These are phyloP conservation scores for Metellina segmentata DNA, from an alignment of 2,888 invertebrate genomes.

Conservation along the genomic window DNA sequence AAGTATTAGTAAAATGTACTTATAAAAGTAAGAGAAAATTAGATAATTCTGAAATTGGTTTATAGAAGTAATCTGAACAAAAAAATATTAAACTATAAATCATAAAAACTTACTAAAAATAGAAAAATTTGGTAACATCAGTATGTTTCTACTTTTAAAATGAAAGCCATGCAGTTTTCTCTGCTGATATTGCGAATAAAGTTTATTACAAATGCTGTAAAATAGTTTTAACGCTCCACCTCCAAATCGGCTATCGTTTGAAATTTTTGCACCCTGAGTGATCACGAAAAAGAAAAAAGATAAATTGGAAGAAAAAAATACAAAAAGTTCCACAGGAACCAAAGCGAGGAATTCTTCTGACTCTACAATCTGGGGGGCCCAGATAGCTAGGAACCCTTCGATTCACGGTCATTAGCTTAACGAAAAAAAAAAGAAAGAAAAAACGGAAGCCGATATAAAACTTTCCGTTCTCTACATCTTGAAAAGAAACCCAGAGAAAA, in stretches of 20 bases:
- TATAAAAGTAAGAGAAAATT: too few relatives aligned
- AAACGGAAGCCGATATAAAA: conserved; percentile 65
- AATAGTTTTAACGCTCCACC: background rate
- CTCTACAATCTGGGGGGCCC: conserved; percentile 40
- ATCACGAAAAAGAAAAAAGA: conserved; percentile 26
- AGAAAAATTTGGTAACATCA: too few relatives aligned
- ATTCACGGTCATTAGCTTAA: conserved; percentile 71
- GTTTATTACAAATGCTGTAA: conserved; percentile 6
- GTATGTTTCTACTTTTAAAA: too few relatives aligned
- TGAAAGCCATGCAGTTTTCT: too few relatives aligned
- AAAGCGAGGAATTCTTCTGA: conserved; percentile 29
- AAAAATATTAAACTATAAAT: too few relatives aligned
- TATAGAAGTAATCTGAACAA: too few relatives aligned
- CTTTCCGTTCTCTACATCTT: conserved; percentile 38
- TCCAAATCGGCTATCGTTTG: conserved; percentile 24
- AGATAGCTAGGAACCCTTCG: conserved; percentile 49
- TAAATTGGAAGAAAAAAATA: conserved; percentile 28
- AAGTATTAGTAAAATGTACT: too few relatives aligned
- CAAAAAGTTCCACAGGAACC: conserved; percentile 43
- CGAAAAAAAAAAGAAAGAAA: conserved; percentile 60
- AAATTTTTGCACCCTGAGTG: conserved; percentile 25
- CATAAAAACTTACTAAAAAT: too few relatives aligned
- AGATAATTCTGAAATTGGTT: too few relatives aligned
- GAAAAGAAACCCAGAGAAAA: conserved; percentile 54
- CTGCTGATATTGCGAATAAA: background rate